Evolutionary conservation across 2,113 vertebrate genomes (phyloP).

Genomic region (Mobula hypostoma): DNA sequence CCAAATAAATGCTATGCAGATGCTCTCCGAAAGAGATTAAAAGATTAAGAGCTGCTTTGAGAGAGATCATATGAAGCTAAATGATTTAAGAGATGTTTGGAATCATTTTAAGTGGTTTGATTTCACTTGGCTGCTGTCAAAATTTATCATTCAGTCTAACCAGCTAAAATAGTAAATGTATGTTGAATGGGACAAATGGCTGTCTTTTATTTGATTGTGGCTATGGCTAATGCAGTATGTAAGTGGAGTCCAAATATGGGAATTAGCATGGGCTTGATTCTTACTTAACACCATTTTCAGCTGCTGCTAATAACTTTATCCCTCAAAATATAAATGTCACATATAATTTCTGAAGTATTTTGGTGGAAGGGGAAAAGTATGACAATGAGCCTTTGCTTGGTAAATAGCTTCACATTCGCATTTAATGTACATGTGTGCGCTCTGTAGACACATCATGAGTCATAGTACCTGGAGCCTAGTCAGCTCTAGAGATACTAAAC

Average conservation of each 20-base stretch:
- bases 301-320: not conserved
- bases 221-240: not conserved
- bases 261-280: not conserved
- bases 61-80: not conserved
- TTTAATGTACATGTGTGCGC: not conserved
- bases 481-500: not conserved
- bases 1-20: constrained; percentile 9
- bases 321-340: not conserved
- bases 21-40: not conserved
- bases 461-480: no score
- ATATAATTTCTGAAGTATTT: not conserved
- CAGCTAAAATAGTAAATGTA: not conserved
- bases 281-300: not conserved
- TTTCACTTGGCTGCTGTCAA: not conserved
- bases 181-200: not conserved
- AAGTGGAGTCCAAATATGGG: not conserved
- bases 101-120: not conserved
- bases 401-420: not conserved
- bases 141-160: no score
- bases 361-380: no score
- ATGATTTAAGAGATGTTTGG: not conserved
- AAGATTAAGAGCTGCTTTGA: not conserved
- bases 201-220: not conserved
- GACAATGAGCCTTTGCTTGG: not conserved
- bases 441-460: not conserved